Evolutionary conservation across 2,797 vertebrate species (phyloP), one percentile per base, ranked within the genome.

Genomic region (Aselliscus stoliczkanus): DNA sequence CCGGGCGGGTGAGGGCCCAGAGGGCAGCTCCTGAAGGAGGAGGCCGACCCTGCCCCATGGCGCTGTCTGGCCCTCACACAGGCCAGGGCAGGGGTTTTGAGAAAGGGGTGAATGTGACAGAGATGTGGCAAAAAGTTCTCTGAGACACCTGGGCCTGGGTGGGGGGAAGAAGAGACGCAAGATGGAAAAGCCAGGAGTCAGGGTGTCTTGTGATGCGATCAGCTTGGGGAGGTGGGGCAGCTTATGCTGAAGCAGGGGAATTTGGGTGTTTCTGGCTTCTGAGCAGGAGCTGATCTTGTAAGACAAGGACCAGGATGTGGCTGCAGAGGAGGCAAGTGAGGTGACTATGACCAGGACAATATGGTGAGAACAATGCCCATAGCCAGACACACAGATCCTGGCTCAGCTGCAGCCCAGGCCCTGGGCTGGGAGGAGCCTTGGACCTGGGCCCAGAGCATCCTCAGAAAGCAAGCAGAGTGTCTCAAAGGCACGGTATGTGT

Each of bases 261-360:
- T 85, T 14, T 44, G 80, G 50, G 34, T 70, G 58, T 82, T 54
- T 75, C 5, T 27, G 54, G 60, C 64, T 77, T 87, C 76, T 50
- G 37, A 69, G 56, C 72, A 90, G 84, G 64, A 77, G 23, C 50
- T 91, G 88, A 79, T 95, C 52, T 75, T 56, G 50, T 89, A 95
- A 86, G 94, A 87, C 90, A 89, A 95, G 75, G 69, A 77, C 44
- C 39, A 86, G 64, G 73, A 73, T 82, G 87, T 90, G 92, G 94
- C 84, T 56, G 15, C 31, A 17, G 52, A 47, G 52, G 39, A 87
- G 47, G 54, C 60, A 65, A 47, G 54, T 50, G 39, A 85, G 62
- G 76, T 75, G 37, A 21, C 85, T 70, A 5, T 67, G 72, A 82
- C 47, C 31, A 47, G 72, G 44, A 15, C 34, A 39, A 6, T 12